Conservation (phyloP, 64 coral and sea anemone genomes). For the Montipora foliosa region DNA sequence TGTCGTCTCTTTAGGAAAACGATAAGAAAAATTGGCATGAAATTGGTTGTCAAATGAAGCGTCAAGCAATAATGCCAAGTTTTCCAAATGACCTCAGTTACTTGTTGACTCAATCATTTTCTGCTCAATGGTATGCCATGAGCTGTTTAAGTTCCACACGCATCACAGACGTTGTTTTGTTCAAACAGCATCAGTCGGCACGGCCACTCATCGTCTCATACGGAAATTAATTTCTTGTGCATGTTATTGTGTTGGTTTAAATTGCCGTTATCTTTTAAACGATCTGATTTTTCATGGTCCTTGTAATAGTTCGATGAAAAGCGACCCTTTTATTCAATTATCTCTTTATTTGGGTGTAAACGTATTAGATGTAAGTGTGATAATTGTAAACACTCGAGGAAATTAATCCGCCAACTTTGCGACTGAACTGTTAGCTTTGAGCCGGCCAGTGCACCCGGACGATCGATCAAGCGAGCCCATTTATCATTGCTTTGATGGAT, state of each 20-base stretch:
- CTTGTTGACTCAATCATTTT: background rate
- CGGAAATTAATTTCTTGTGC: constrained; percentile 41
- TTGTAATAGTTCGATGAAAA: constrained; percentile 20
- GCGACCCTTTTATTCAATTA: constrained; percentile 54
- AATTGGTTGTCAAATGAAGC: background rate
- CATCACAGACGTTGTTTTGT: background rate
- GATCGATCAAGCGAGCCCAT: background rate
- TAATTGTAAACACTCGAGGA: constrained; percentile 24
- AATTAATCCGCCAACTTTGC: constrained; percentile 10
- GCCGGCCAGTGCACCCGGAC: background rate
- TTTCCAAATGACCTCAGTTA: background rate
- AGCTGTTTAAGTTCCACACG: background rate
- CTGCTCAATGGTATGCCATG: background rate
- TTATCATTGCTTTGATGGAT: background rate
- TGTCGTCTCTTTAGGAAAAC: no score
- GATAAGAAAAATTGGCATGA: no score
- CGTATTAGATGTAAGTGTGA: constrained; percentile 24
- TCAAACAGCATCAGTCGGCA: background rate
- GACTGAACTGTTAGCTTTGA: background rate
- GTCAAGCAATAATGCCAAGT: background rate
- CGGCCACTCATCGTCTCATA: background rate
- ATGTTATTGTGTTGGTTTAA: constrained; percentile 24
- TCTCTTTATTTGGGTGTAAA: constrained; percentile 47
- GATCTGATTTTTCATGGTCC: constrained; percentile 20
- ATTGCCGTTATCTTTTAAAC: constrained; percentile 37